phyloP scores from a whole-genome alignment of 2,113 vertebrate genomes.

The Aphyosemion australe region DNA sequence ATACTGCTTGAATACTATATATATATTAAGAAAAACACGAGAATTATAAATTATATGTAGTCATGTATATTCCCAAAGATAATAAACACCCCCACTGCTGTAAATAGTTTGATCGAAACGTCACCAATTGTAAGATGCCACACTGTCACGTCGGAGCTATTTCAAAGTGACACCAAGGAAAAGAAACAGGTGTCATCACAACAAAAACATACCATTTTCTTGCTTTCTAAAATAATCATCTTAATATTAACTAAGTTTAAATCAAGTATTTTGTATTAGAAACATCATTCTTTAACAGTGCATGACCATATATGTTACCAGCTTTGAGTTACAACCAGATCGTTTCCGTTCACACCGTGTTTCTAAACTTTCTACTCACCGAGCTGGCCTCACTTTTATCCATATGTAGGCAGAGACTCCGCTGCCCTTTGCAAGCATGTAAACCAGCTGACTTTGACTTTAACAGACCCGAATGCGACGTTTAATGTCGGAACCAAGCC shows the following conservation, averaged over 20 bases:
- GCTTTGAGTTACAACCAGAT: neutral
- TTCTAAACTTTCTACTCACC: constrained; percentile 52
- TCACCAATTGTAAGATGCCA: constrained; percentile 81
- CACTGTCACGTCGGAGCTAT: constrained; percentile 62
- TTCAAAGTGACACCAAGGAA: constrained; percentile 54
- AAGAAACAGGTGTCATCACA: constrained; percentile 5
- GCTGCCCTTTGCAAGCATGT: neutral
- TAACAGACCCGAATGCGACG: constrained; percentile 24
- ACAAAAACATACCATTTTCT: neutral
- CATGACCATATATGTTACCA: neutral
- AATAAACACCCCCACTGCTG: constrained; percentile 1
- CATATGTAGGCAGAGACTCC: constrained; percentile 39
- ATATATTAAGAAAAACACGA: accelerated
- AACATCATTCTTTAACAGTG: no score
- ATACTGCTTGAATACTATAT: accelerated
- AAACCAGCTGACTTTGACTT: constrained; percentile 14
- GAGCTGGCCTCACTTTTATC: constrained; percentile 24
- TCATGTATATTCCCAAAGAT: accelerated
- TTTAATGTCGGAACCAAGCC: constrained; percentile 13
- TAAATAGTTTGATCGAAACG: constrained; percentile 69
- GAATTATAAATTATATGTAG: neutral
- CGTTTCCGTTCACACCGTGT: neutral
- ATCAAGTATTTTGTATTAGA: neutral
- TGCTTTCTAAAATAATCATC: neutral
- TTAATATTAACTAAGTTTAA: neutral